Evolutionary conservation across 2,797 vertebrate species (phyloP).

Genomic region (Morelia viridis): DNA sequence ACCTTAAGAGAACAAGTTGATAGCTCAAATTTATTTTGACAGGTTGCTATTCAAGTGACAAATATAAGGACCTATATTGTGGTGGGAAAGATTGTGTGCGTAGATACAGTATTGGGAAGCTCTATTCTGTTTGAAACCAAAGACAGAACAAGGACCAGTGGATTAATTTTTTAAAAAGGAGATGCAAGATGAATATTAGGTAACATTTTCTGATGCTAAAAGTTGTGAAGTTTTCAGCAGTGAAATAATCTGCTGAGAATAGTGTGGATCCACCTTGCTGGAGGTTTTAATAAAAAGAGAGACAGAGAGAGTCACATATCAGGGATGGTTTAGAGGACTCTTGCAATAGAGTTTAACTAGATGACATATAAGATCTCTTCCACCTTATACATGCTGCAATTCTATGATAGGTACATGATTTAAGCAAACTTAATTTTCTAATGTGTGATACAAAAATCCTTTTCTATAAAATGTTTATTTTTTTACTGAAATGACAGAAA

Average conservation of each 20-base stretch:
- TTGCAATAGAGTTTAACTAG: not conserved
- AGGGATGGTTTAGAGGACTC: not conserved
- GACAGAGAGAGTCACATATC: too few relatives aligned
- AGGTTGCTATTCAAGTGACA: not conserved
- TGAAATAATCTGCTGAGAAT: not conserved
- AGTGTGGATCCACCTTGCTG: not conserved
- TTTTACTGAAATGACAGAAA: slow-evolving; percentile 35
- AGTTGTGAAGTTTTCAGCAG: not conserved
- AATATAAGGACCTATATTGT: not conserved
- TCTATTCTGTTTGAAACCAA: not conserved
- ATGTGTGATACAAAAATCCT: not conserved
- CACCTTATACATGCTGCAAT: not conserved
- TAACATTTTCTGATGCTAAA: not conserved
- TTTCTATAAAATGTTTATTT: slow-evolving; percentile 39
- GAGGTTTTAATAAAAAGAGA: too few relatives aligned
- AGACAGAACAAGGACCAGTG: not conserved
- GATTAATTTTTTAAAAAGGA: not conserved
- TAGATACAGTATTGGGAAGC: not conserved
- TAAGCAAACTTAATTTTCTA: not conserved
- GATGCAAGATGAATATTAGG: not conserved
- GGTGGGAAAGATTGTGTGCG: not conserved
- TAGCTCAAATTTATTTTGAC: not conserved
- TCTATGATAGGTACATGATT: not conserved
- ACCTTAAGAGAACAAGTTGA: not conserved
- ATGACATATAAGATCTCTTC: not conserved